Evolutionary conservation across 2,797 vertebrate species (phyloP).

Genomic region (Hemitrygon akajei): DNA sequence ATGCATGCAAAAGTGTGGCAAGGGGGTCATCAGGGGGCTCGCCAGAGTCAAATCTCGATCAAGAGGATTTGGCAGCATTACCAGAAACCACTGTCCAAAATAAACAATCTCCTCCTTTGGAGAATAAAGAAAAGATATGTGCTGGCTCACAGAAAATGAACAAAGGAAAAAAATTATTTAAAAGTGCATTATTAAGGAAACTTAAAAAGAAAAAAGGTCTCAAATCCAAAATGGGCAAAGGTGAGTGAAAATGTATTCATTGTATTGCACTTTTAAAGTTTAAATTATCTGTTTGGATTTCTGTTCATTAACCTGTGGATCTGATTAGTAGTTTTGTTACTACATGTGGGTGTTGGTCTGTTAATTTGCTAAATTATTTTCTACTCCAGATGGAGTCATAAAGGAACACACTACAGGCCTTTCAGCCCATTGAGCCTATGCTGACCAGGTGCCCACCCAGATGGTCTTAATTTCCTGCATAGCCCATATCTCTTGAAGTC

Average conservation of each 20-base stretch:
- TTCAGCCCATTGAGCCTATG: too few relatives aligned
- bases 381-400: not conserved
- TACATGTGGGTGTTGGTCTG: not conserved
- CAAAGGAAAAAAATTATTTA: slow-evolving; percentile 32
- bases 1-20: not conserved
- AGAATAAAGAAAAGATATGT: not conserved
- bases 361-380: not conserved
- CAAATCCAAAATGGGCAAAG: slow-evolving; percentile 18
- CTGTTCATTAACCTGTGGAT: not conserved
- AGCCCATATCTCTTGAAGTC: too few relatives aligned
- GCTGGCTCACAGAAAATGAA: not conserved
- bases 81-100: not conserved
- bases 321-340: not conserved
- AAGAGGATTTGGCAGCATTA: not conserved
- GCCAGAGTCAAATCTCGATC: not conserved
- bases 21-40: not conserved
- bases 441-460: too few relatives aligned
- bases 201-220: slow-evolving; percentile 25
- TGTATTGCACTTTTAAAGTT: not conserved
- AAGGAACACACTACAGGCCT: too few relatives aligned
- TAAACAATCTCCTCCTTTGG: not conserved
- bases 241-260: not conserved
- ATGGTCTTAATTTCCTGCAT: too few relatives aligned
- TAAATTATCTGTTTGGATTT: not conserved
- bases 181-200: slow-evolving; percentile 13